Evolutionary conservation across 2,797 vertebrate species (phyloP).

Genomic region (Acestrorhynchus altus): DNA sequence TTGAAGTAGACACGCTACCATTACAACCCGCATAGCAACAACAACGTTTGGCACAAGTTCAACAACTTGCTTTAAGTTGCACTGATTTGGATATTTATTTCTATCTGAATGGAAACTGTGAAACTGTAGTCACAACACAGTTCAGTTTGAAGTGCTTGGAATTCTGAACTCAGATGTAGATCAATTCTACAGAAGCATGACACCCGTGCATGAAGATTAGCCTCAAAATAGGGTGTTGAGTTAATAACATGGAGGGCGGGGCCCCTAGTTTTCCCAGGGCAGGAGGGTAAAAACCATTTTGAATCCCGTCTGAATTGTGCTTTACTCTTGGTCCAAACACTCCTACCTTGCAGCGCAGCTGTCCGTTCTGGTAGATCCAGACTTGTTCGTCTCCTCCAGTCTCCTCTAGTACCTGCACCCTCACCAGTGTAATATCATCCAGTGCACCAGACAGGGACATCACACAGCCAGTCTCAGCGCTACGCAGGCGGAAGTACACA

Average conservation of each 20-base stretch:
- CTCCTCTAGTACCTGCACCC: conserved; percentile 89
- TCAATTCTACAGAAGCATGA: no score
- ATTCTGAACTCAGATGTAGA: no score
- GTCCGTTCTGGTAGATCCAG: conserved; percentile 90
- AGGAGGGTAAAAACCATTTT: no score
- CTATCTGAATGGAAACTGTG: not conserved
- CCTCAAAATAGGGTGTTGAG: no score
- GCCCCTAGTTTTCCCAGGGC: no score
- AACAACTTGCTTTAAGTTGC: not conserved
- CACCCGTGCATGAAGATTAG: no score
- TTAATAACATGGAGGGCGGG: no score
- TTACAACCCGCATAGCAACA: not conserved
- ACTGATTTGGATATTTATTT: not conserved
- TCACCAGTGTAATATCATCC: conserved; percentile 90
- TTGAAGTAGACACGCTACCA: not conserved
- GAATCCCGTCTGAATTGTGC: no score
- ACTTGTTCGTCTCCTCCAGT: conserved; percentile 85
- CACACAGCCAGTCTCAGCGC: conserved; percentile 82
- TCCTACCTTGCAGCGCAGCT: conserved; percentile 86
- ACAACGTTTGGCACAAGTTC: not conserved
- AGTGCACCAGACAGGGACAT: conserved; percentile 87
- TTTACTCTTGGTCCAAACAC: no score
- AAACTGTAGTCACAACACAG: not conserved
- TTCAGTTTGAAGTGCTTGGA: no score
- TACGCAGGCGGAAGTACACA: conserved; percentile 86